Conservation (phyloP, 1,140 invertebrate species). For the Cepaea nemoralis region DNA sequence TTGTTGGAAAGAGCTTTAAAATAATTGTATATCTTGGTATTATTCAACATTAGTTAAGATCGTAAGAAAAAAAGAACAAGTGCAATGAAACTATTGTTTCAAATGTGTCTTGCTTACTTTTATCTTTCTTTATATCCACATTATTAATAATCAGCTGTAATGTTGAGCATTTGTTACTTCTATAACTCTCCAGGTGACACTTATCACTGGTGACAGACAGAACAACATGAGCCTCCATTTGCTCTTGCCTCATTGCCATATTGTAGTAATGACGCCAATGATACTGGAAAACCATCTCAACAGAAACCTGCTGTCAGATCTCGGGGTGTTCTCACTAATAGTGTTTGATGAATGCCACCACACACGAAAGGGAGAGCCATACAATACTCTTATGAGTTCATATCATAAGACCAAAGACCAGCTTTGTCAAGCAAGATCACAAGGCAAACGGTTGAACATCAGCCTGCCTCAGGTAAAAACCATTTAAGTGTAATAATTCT, state of each 20-base stretch:
- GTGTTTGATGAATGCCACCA: conserved; percentile 72
- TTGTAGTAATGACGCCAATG: conserved; percentile 63
- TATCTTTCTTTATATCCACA: too few relatives aligned
- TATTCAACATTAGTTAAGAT: too few relatives aligned
- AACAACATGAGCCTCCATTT: conserved; percentile 54
- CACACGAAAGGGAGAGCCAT: conserved; percentile 65
- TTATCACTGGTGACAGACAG: conserved; percentile 47
- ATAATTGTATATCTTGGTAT: too few relatives aligned
- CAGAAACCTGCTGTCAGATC: conserved; percentile 35
- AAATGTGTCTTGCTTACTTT: too few relatives aligned
- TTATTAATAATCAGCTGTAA: too few relatives aligned
- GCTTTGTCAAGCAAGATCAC: background rate
- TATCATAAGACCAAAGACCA: background rate
- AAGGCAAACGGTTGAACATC: background rate
- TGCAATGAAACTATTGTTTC: too few relatives aligned
- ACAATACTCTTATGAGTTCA: conserved; percentile 62
- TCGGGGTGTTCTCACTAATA: conserved; percentile 56
- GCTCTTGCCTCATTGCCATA: conserved; percentile 51
- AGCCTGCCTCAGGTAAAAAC: conserved; percentile 1
- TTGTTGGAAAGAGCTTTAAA: too few relatives aligned
- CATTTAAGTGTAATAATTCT: too few relatives aligned
- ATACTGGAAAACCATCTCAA: conserved; percentile 60
- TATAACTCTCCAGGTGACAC: conserved; percentile 19
- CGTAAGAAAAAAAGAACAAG: too few relatives aligned
- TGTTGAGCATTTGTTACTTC: background rate